phyloP scores from a whole-genome alignment of 2,888 invertebrate genomes.

The Macaria notata region DNA sequence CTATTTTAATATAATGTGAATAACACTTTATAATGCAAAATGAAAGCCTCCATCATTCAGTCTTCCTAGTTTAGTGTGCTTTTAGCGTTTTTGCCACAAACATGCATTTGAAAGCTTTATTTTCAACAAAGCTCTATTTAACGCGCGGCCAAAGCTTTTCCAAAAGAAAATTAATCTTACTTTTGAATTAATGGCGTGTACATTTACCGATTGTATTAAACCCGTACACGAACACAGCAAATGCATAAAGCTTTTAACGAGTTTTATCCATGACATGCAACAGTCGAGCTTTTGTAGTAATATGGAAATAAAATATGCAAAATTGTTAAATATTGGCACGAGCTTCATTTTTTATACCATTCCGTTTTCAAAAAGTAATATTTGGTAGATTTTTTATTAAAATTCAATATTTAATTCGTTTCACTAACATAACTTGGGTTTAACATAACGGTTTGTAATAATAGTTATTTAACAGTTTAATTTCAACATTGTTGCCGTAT shows the following conservation, averaged over 20 bases:
- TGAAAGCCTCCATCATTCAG: too few species aligned
- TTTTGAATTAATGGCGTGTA: slow-evolving; percentile 9
- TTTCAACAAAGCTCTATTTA: neutral
- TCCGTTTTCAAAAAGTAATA: too few species aligned
- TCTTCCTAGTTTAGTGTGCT: too few species aligned
- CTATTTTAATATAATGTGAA: too few species aligned
- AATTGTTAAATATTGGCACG: neutral
- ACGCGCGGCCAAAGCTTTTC: neutral
- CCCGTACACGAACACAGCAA: slow-evolving; percentile 20
- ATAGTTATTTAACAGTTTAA: too few species aligned
- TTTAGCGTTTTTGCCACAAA: neutral
- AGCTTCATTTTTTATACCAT: too few species aligned
- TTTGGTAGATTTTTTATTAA: too few species aligned
- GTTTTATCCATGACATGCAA: slow-evolving; percentile 28
- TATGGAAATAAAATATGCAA: slow-evolving; percentile 3
- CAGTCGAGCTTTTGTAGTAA: slow-evolving; percentile 9
- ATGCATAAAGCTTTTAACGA: slow-evolving; percentile 40
- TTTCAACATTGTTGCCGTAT: too few species aligned
- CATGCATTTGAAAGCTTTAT: neutral
- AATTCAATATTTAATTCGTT: too few species aligned
- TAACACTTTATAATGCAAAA: too few species aligned
- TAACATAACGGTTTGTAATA: too few species aligned
- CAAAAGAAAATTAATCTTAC: slow-evolving; percentile 1
- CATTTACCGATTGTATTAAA: slow-evolving; percentile 27
- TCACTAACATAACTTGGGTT: too few species aligned